Evolutionary conservation across 2,888 invertebrate genomes (phyloP).

Genomic region (Trichacis sp.): DNA sequence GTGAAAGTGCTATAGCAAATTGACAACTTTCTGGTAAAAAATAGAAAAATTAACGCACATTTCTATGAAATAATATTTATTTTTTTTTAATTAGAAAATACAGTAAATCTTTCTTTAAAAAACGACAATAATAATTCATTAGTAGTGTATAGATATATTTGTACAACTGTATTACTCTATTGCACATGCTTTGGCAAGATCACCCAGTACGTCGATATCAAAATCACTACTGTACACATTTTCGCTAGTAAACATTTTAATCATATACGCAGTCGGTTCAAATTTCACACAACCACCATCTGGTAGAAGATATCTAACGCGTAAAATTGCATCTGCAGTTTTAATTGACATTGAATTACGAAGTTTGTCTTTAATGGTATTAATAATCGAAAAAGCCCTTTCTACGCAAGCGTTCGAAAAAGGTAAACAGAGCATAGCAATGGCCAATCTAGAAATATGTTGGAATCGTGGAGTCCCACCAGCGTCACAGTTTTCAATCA

Average conservation of each 20-base stretch:
- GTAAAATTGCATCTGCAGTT: constrained; percentile 18
- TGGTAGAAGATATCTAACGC: neutral
- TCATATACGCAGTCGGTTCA: constrained; percentile 9
- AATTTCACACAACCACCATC: constrained; percentile 15
- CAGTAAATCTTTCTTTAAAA: no score
- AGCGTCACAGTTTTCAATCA: neutral
- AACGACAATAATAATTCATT: no score
- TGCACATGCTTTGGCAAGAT: no score
- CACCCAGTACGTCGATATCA: no score
- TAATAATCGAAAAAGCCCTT: constrained; percentile 27
- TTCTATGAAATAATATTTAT: no score
- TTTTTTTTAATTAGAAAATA: no score
- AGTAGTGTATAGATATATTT: no score
- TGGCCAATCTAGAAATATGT: constrained; percentile 8
- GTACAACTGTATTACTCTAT: no score
- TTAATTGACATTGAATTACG: constrained; percentile 19
- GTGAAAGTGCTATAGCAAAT: no score
- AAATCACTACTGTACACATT: constrained; percentile 7
- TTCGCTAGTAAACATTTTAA: constrained; percentile 12
- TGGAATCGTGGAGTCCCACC: neutral
- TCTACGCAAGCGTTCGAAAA: constrained; percentile 33
- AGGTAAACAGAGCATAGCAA: constrained; percentile 5
- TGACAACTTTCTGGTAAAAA: no score
- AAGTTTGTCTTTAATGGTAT: constrained; percentile 28
- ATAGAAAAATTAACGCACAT: no score